These are phyloP conservation scores for Paratilapia polleni DNA, from an alignment of 2,113 vertebrate genomes.

Conservation along the genomic window DNA sequence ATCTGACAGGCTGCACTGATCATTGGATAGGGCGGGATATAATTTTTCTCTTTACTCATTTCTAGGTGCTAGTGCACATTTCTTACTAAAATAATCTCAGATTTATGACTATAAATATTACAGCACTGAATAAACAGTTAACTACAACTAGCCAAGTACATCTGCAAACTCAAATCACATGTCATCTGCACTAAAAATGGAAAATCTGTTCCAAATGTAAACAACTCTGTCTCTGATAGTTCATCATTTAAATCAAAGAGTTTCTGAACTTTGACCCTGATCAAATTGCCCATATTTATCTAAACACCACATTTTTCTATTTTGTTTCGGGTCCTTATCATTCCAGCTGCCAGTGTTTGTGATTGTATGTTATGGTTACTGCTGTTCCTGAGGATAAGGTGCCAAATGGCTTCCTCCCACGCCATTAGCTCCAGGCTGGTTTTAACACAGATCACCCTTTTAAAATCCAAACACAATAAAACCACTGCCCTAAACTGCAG, in stretches of 20 bases:
- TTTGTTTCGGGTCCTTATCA: conserved; percentile 50
- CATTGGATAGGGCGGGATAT: background rate
- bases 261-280: background rate
- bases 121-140: background rate
- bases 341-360: conserved; percentile 63
- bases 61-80: background rate
- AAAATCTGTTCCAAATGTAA: conserved; percentile 9
- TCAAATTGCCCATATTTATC: conserved; percentile 7
- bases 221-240: background rate
- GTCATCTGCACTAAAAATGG: background rate
- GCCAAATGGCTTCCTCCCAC: conserved; percentile 57
- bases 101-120: background rate
- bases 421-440: conserved; percentile 27
- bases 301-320: conserved; percentile 11
- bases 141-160: background rate
- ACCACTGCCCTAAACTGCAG: background rate
- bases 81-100: background rate
- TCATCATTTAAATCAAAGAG: conserved; percentile 6
- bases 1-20: background rate
- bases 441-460: conserved; percentile 31
- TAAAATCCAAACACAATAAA: conserved; percentile 19
- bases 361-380: conserved; percentile 70
- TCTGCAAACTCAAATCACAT: conserved; percentile 4
- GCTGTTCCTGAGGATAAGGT: conserved; percentile 32
- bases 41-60: background rate